Evolutionary conservation across 53 echinoderm and acorn worm genomes (phyloP).

Genomic region (Echinometra lucunter): DNA sequence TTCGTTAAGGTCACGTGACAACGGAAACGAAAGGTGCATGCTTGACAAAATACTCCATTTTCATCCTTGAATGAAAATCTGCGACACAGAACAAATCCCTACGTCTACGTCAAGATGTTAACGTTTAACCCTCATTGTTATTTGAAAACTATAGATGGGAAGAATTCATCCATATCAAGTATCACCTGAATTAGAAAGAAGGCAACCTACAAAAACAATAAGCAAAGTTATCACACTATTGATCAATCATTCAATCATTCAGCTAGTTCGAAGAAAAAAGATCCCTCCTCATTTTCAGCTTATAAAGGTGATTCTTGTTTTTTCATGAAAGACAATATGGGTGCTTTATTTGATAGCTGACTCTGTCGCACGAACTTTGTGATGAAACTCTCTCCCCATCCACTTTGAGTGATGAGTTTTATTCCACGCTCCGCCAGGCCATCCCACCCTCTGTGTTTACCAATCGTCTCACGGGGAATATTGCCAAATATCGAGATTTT

Average conservation of each 20-base stretch:
- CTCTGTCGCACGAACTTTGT: constrained; percentile 42
- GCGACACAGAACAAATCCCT: background rate
- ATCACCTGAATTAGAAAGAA: background rate
- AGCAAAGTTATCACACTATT: background rate
- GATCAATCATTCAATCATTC: background rate
- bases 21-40: background rate
- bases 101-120: background rate
- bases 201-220: background rate
- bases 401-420: constrained; percentile 48
- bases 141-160: background rate
- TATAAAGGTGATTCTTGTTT: background rate
- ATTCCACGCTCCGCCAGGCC: background rate
- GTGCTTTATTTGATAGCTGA: background rate
- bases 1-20: background rate
- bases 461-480: constrained; percentile 38
- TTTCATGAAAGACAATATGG: constrained; percentile 20
- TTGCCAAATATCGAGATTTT: constrained; percentile 56
- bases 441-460: constrained; percentile 14
- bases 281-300: background rate
- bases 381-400: constrained; percentile 33
- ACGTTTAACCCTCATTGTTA: background rate
- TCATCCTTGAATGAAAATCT: background rate
- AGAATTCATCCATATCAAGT: background rate
- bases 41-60: background rate
- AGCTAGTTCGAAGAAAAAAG: background rate